Evolutionary conservation across 1,140 invertebrate species (phyloP).

Genomic region (Drosophila biarmipes): DNA sequence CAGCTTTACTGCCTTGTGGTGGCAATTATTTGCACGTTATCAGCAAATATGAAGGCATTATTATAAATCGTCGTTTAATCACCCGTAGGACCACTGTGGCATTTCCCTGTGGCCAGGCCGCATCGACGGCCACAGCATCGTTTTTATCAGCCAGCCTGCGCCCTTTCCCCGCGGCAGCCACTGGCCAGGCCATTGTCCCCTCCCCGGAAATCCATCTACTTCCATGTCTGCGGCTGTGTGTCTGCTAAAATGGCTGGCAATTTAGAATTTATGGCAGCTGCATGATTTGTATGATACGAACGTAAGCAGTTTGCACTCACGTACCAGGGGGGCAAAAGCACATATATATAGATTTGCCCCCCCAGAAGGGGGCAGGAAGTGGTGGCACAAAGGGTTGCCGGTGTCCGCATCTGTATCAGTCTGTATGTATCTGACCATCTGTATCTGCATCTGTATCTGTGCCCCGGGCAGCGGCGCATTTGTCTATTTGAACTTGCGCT

Average conservation of each 20-base stretch:
- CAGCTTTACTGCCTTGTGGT: neutral
- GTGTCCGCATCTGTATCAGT: conserved; percentile 42
- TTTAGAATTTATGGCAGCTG: conserved; percentile 83
- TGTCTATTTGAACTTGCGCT: conserved; percentile 65
- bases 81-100: conserved; percentile 31
- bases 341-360: neutral
- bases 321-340: conserved; percentile 51
- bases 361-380: conserved; percentile 1
- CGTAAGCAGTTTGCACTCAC: conserved; percentile 82
- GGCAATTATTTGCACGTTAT: conserved; percentile 27
- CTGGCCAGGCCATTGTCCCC: conserved; percentile 27
- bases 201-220: neutral
- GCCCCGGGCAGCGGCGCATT: conserved; percentile 48
- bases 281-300: conserved; percentile 83
- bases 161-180: conserved; percentile 40
- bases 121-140: conserved; percentile 47
- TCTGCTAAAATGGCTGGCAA: conserved; percentile 75
- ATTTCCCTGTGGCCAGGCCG: neutral
- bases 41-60: conserved; percentile 18
- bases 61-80: conserved; percentile 32
- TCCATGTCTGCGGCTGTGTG: conserved; percentile 33
- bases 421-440: conserved; percentile 3
- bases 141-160: conserved; percentile 73
- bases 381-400: conserved; percentile 48
- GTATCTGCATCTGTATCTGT: conserved; percentile 5